Base-by-base conservation (phyloP, 2,888 invertebrate species). In the Lacanobia wlatinum region DNA sequence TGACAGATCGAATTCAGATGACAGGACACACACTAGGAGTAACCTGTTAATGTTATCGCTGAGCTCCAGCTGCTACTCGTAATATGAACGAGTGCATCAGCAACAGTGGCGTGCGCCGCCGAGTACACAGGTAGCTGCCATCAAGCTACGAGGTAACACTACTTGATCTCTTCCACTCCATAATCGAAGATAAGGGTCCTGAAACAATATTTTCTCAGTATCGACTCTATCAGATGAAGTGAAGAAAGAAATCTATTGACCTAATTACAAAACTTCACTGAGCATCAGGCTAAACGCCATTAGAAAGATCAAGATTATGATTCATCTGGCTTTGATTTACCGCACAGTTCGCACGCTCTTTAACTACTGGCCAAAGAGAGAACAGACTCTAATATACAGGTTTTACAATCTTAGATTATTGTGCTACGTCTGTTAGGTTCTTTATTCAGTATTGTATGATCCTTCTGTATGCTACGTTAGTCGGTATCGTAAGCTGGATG, bases 41-140 rank as follows among this genome's bases (percentile, higher is more conserved):
- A 63, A 71, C 80, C 60, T 68, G 28, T 50, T 63, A 61, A 70
- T 66, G 63, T 72, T 60, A 67, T 77, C 69, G 16, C 23, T 40
- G 16, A n/a, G 46, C 63, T 60, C 23, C 64, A 65, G 43, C 55
- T 62, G 48, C 56, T 68, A 28, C 28, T 28, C 28, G 28, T 28
- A n/a, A 55, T 60, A 67, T 55, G 10, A 67, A 23, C 43, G 46
- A 76, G 64, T 63, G 63, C 61, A 34, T 70, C 64, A 18, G 43
- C 69, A 67, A 52, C 62, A 59, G 53, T 16, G 48, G 12, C 43
- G 63, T 16, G 28, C 38, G 18, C 38, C n/a, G 58, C 23, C 6
- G 34, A 34, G 34, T 34, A 34, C 34, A 10, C 2, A 14, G 10
- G 12, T 14, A 70, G 21, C 38, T 16, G 14, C n/a, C 46, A 18